A percentile compares a stretch with the other conserved stretches of the same genome.
These are phyloP conservation scores for Heliconius eleuchia DNA, from an alignment of 1,140 invertebrate genomes.

Conservation along the genomic window DNA sequence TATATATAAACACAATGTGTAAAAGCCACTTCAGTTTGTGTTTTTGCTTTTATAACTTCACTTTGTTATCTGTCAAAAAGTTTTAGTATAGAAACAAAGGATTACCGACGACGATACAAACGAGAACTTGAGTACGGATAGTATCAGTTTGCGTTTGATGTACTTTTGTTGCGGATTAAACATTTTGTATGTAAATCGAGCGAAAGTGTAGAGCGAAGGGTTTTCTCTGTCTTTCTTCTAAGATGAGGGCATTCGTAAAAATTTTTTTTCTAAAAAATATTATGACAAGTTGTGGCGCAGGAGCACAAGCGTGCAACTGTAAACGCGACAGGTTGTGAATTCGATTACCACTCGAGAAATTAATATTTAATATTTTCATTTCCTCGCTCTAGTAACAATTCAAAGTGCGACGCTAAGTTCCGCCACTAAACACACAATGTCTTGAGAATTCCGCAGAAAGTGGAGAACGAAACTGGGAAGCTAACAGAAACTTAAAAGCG, in stretches of 20 bases:
- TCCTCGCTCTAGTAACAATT: too few species aligned
- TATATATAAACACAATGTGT: slow-evolving; percentile 18
- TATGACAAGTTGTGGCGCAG: too few species aligned
- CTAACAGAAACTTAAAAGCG: too few species aligned
- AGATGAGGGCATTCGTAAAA: too few species aligned
- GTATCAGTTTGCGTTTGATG: slow-evolving; percentile 28
- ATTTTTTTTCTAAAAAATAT: too few species aligned
- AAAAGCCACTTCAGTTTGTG: slow-evolving; percentile 27
- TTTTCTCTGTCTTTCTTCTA: not conserved
- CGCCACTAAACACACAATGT: too few species aligned
- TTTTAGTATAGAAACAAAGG: slow-evolving; percentile 38
- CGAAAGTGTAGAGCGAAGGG: not conserved
- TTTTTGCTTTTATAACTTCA: slow-evolving; percentile 39
- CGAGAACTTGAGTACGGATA: slow-evolving; percentile 28
- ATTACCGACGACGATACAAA: slow-evolving; percentile 32
- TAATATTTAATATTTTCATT: too few species aligned
- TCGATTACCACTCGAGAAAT: too few species aligned
- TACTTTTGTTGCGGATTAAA: slow-evolving; percentile 13
- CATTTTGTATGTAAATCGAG: not conserved
- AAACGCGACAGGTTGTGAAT: too few species aligned
- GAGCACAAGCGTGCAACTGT: too few species aligned
- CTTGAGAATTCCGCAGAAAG: too few species aligned
- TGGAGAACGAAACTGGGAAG: not conserved
- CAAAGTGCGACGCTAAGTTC: too few species aligned
- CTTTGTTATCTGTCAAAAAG: slow-evolving; percentile 40